Base-by-base conservation (phyloP, 2,797 vertebrate genomes). In the Eutrigla gurnardus region DNA sequence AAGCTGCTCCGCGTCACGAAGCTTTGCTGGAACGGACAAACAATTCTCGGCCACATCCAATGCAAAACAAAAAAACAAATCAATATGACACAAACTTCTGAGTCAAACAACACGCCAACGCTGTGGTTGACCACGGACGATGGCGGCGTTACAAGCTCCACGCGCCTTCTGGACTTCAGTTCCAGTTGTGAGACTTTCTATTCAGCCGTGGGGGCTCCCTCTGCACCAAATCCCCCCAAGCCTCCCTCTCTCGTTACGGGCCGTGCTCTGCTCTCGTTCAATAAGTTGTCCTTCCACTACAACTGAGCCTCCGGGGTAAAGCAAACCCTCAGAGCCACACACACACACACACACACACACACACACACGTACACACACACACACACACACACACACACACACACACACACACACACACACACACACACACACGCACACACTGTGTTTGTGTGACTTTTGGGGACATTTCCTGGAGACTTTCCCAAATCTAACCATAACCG, bases 231-330 rank as follows among this genome's bases (percentile, higher is more conserved):
- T 84, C 85, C 89, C 87, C 77, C 68, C 83, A 81, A 90, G 83
- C 88, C 84, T 78, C 80, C 75, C 76, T 72, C 78, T 87, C 83
- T 91, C 60, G 72, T 90, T 87, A 83, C 65, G 36, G 80, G 83
- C 80, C 88, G 77, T 37, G 59, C 76, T 87, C 84, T 89, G 82
- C 85, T 88, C 75, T 76, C 90, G 85, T 87, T 86, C 65, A 89
- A 78, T 81, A 81, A 86, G 86, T 84, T 91, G 86, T 86, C 75
- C 78, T 89, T 81, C 82, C 85, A 86, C 74, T 87, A 81, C 83
- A 83, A 80, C 77, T 75, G 82, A 88, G 84, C 87, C 86, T 66
- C 73, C 82, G 79, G 25, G 77, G 86, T 88, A 87, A 87, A 85
- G 86, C 77, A 33, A 54, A 81, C 76, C 78, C 72, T 75, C 64